Percentiles rank a stretch among this genome's conserved stretches.
Conservation (phyloP, 2,797 vertebrate genomes). For the Trachops cirrhosus region DNA sequence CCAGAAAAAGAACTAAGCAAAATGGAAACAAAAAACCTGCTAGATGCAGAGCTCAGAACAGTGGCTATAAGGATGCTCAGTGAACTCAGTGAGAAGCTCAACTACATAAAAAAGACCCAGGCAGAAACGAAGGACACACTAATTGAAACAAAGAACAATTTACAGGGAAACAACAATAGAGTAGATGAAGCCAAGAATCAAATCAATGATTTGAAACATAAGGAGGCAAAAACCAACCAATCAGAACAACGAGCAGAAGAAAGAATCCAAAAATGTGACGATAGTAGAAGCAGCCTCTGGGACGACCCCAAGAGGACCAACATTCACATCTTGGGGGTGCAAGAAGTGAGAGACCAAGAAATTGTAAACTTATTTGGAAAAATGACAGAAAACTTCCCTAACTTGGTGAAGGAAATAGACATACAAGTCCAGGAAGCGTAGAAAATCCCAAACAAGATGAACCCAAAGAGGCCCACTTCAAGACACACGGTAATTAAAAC, state of each 20-base stretch:
- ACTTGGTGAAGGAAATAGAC: neutral
- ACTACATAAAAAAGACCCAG: neutral
- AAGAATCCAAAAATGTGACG: neutral
- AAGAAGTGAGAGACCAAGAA: neutral
- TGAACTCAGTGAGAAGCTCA: neutral
- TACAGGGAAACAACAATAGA: too few relatives aligned
- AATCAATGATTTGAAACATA: neutral
- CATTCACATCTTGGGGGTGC: neutral
- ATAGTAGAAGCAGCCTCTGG: neutral
- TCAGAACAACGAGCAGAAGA: neutral
- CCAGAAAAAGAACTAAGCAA: neutral
- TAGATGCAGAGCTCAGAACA: neutral
- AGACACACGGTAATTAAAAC: neutral
- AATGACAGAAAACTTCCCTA: neutral
- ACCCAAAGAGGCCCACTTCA: neutral
- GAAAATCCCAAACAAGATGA: neutral
- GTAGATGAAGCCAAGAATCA: neutral
- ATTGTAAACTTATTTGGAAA: neutral
- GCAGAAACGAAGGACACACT: neutral
- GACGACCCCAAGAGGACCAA: neutral
- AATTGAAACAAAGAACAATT: neutral
- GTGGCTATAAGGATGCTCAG: too few relatives aligned
- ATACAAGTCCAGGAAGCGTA: neutral
- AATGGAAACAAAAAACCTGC: neutral
- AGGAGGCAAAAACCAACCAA: neutral